Evolutionary conservation across 2,113 vertebrate genomes (phyloP).

Genomic region (Pimephales promelas): DNA sequence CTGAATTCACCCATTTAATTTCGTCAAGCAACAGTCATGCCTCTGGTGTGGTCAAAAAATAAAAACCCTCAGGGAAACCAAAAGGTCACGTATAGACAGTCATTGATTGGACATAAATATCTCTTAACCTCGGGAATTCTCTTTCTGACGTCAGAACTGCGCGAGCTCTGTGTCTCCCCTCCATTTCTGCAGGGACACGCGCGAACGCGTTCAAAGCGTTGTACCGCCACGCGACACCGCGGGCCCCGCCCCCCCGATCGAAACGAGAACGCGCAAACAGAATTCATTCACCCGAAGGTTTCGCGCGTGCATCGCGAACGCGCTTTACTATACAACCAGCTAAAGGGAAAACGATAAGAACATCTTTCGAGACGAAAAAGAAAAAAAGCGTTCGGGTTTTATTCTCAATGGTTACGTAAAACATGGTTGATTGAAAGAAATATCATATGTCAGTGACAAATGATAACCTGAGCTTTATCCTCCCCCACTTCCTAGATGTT

Average conservation of each 20-base stretch:
- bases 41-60: neutral
- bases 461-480: constrained; percentile 6
- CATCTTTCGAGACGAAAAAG: constrained; percentile 33
- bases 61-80: neutral
- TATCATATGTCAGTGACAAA: neutral
- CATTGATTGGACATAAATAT: constrained; percentile 8
- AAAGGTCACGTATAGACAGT: neutral
- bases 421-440: neutral
- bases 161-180: constrained; percentile 22
- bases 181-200: constrained; percentile 46
- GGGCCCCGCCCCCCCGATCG: constrained; percentile 55
- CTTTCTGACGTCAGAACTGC: constrained; percentile 40
- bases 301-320: constrained; percentile 63
- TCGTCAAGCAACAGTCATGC: neutral
- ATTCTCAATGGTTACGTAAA: neutral
- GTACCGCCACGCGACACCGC: constrained; percentile 60
- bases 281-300: constrained; percentile 67
- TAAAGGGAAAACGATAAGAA: constrained; percentile 11
- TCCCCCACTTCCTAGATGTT: constrained; percentile 53
- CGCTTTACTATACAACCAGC: constrained; percentile 65
- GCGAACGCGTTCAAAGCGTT: constrained; percentile 51
- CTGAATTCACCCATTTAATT: neutral
- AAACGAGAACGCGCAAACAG: constrained; percentile 55
- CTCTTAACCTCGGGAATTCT: constrained; percentile 50
- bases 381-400: neutral